Evolutionary conservation across 2,797 vertebrate genomes (phyloP).

Genomic region (Gobionotothen gibberifrons): DNA sequence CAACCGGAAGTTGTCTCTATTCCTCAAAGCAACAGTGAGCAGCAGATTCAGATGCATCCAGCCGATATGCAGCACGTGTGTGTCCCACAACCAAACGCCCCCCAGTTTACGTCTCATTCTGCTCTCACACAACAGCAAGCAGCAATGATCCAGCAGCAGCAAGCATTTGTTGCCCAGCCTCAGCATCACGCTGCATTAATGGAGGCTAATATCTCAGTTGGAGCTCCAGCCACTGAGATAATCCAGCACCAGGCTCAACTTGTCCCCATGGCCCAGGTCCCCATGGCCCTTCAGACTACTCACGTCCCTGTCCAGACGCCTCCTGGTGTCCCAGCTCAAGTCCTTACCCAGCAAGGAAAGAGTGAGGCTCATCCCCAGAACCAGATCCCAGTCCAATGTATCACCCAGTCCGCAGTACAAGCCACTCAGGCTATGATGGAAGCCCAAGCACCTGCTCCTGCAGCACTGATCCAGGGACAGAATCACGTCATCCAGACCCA

Average conservation of each 20-base stretch:
- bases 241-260: conserved; percentile 67
- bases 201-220: conserved; percentile 70
- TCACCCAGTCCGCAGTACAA: conserved; percentile 60
- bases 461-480: conserved; percentile 60
- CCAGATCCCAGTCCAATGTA: conserved; percentile 68
- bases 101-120: conserved; percentile 63
- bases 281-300: conserved; percentile 63
- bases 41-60: conserved; percentile 71
- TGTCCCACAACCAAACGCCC: conserved; percentile 60
- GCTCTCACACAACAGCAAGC: conserved; percentile 65
- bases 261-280: conserved; percentile 66
- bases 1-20: conserved; percentile 68
- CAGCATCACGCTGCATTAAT: conserved; percentile 65
- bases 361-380: conserved; percentile 63
- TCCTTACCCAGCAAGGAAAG: conserved; percentile 68
- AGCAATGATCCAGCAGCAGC: conserved; percentile 66
- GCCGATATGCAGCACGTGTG: conserved; percentile 67
- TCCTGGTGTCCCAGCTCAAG: conserved; percentile 50
- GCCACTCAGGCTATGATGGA: conserved; percentile 58
- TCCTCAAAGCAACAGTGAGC: conserved; percentile 66
- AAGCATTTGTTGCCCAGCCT: conserved; percentile 62
- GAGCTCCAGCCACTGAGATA: conserved; percentile 64
- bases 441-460: conserved; percentile 49
- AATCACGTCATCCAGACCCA: conserved; percentile 67
- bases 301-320: conserved; percentile 63